These are phyloP conservation scores for Drosophila sucinea DNA, from an alignment of 1,140 invertebrate species.

Conservation along the genomic window DNA sequence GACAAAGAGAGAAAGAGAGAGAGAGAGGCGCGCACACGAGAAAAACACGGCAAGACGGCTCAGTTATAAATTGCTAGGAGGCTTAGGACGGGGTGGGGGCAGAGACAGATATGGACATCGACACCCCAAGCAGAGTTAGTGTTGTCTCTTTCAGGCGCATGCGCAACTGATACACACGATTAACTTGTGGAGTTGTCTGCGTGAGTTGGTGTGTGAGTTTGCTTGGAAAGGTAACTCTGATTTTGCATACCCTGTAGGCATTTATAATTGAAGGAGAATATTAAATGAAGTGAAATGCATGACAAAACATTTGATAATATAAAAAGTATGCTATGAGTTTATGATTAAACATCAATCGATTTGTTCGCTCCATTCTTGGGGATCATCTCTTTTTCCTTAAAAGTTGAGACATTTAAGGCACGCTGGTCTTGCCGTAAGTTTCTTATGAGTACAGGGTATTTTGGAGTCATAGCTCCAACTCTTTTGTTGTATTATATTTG, in stretches of 20 bases:
- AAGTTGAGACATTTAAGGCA: no score
- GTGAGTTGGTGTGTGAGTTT: constrained; percentile 31
- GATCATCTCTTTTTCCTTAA: no score
- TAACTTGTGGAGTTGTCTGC: constrained; percentile 20
- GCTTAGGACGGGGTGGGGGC: constrained; percentile 6
- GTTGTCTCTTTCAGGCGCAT: constrained; percentile 67
- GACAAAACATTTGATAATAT: no score
- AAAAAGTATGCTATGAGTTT: no score
- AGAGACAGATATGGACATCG: constrained; percentile 58
- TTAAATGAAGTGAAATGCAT: not conserved
- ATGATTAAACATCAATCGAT: no score
- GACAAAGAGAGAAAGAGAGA: constrained; percentile 20
- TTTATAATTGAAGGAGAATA: not conserved
- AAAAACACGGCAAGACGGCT: constrained; percentile 30
- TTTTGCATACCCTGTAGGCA: constrained; percentile 32
- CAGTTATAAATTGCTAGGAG: constrained; percentile 32
- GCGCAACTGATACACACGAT: constrained; percentile 50
- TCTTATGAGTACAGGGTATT: not conserved
- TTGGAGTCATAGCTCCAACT: not conserved
- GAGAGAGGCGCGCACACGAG: not conserved
- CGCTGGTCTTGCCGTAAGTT: no score
- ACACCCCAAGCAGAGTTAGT: constrained; percentile 58
- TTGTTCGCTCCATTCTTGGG: no score
- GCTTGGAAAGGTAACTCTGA: constrained; percentile 70
- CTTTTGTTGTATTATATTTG: constrained; percentile 13